Evolutionary conservation across 2,888 invertebrate genomes (phyloP).

Genomic region (Euphydryas editha): DNA sequence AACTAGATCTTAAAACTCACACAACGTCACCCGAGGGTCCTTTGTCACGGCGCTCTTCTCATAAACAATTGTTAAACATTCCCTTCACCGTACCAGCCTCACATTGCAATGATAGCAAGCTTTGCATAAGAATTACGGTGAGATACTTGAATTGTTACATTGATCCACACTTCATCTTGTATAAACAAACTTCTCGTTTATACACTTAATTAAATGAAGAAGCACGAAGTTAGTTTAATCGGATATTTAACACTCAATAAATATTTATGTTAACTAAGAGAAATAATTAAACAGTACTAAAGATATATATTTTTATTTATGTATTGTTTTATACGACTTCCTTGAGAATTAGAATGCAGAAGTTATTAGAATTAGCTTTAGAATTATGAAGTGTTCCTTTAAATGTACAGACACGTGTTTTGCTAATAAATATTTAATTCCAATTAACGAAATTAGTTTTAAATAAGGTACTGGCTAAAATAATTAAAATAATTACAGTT

Average conservation of each 20-base stretch:
- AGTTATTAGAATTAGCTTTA: no score
- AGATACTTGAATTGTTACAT: slow-evolving; percentile 20
- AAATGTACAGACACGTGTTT: no score
- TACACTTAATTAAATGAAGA: background rate
- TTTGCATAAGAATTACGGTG: slow-evolving; percentile 25
- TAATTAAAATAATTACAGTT: background rate
- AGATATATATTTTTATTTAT: no score
- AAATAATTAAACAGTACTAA: no score
- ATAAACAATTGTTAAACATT: slow-evolving; percentile 62
- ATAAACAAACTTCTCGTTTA: background rate
- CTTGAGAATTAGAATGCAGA: no score
- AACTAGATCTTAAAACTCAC: slow-evolving; percentile 42
- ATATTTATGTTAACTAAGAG: background rate
- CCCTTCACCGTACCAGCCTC: slow-evolving; percentile 42
- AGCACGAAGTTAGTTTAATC: background rate
- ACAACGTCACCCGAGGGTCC: slow-evolving; percentile 61
- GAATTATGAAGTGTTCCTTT: no score
- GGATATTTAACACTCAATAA: background rate
- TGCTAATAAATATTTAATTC: no score
- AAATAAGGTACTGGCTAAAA: background rate
- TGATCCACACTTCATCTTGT: slow-evolving; percentile 2
- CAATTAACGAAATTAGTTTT: no score
- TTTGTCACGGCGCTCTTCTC: slow-evolving; percentile 65
- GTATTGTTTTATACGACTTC: no score
- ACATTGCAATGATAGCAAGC: slow-evolving; percentile 25